Evolutionary conservation across 2,888 invertebrate genomes (phyloP), one percentile per base, ranked within the genome.

Genomic region (Strigamia crassipes): DNA sequence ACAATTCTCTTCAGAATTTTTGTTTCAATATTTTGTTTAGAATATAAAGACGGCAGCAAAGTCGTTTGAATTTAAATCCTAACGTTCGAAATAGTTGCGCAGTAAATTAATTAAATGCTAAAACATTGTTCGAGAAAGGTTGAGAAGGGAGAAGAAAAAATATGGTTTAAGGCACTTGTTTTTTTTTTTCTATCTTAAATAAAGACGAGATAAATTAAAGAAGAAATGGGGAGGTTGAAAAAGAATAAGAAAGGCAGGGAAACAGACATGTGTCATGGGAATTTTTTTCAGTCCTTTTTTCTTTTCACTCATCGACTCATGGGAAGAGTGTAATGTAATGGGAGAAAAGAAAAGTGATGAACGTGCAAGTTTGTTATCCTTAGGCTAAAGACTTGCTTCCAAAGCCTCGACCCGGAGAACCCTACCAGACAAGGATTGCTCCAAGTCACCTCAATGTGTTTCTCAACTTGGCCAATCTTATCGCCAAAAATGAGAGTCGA

Each of bases 401-500:
- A 0, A 95, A 95, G 88, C 94, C 96, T 0, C 95, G 95, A 86
- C 94, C 96, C 10, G 97, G 97, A 3, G 95, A 97, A 88, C 94
- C 94, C 23, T 98, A 98, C 89, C 96, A 97, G 88, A 95, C 98
- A 0, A 91, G 97, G 83, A 96, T 98, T 85, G 97, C 97, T 0
- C 97, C 97, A 0, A 96, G 96, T 89, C 96, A 98, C 89, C 90
- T 98, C 83, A 97, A 97, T 89, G 97, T 97, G 2, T 98, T 97
- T 88, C 91, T 98, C 81, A 97, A 97, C 89, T 90, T 98, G 84
- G 97, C 97, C 3, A 97, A 96, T 89, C 90, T 98, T 85, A 96
- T 97, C 86, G 95, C 97, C 3, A 94, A 96, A 87, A 96, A 98
- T 88, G 93, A 93, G 77, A 83, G 82, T n/a, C 46, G 83, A 82